These are phyloP conservation scores for Ophioninae sp. DNA, from an alignment of 2,888 invertebrate genomes.

Conservation along the genomic window DNA sequence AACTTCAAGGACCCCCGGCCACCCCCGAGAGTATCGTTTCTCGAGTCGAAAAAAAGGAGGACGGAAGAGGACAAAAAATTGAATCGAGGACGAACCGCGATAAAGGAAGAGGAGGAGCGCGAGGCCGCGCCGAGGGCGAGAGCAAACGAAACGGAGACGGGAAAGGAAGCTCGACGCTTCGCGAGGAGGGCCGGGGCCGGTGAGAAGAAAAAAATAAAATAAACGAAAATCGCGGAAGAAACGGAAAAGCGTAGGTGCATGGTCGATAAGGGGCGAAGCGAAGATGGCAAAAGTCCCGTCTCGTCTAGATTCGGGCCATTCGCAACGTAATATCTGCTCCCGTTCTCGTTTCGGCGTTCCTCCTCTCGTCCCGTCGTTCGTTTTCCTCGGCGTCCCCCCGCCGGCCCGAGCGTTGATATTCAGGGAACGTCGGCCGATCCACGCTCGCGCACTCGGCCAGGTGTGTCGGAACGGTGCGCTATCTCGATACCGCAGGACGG, in stretches of 20 bases:
- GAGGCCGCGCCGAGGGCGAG: background rate
- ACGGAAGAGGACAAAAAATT: background rate
- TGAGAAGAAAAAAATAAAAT: background rate
- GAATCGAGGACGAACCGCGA: background rate
- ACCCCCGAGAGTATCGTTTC: background rate
- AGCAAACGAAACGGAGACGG: background rate
- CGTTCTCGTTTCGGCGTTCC: background rate
- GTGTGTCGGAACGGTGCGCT: constrained; percentile 34
- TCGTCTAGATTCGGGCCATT: constrained; percentile 30
- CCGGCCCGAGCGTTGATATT: constrained; percentile 67
- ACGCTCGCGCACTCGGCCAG: constrained; percentile 53
- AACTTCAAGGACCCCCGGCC: background rate
- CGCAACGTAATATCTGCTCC: constrained; percentile 39
- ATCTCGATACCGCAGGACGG: constrained; percentile 19
- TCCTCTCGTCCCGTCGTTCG: background rate
- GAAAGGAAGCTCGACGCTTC: background rate
- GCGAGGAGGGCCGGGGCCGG: background rate
- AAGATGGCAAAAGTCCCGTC: constrained; percentile 42
- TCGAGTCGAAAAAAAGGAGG: background rate
- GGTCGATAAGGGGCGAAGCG: constrained; percentile 34
- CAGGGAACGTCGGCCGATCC: constrained; percentile 69
- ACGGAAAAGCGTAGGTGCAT: constrained; percentile 18
- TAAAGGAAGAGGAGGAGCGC: constrained; percentile 18
- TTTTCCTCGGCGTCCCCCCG: constrained; percentile 1
- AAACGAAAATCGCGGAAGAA: background rate